Base-by-base conservation (phyloP, 2,888 invertebrate genomes). In the Clunio marinus region DNA sequence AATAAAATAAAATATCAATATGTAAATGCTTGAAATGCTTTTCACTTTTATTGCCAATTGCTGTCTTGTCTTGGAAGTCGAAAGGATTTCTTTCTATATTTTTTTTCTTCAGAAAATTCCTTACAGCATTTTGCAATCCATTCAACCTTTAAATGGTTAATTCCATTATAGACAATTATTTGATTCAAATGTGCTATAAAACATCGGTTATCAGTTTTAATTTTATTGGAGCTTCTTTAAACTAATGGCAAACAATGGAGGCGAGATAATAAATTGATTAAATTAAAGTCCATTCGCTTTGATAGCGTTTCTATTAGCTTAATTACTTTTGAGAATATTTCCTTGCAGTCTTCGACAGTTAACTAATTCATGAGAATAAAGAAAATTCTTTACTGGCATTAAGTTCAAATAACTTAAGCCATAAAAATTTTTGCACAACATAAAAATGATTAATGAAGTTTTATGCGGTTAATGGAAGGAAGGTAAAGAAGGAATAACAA, bases 361-460 rank as follows among this genome's bases (percentile, higher is more conserved):
- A n/a, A n/a, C n/a, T n/a, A n/a, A n/a, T n/a, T n/a, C 35, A 13
- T 10, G 17, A 59, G 28, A 32, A 27, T n/a, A n/a, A 35, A 17
- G 8, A 62, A 46, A 46, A 45, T 65, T 55, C 51, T 63, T 59
- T 15, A n/a, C n/a, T n/a, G 59, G 8, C 27, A 59, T 59, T 45
- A 51, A 51, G 55, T 65, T 25, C 20, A 24, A 57, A 15, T 5
- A 22, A 17, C 24, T 24, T 15, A 51, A 25, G 65, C 51, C 46
- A 66, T 66, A 66, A 66, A 66, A 25, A 55, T 66, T 55, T 65
- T 51, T 55, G 55, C 66, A 66, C 66, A 55, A 51, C 66, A 66
- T 66, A 66, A 66, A 66, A 66, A 66, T 66, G 66, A 66, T 66
- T 55, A 66, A 66, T 66, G 66, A 66, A 66, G 66, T 66, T 45